A percentile compares a stretch with the other conserved stretches of the same genome.
These are phyloP conservation scores for Enteromius trimaculatus DNA, from an alignment of 2,797 vertebrate genomes.

Conservation along the genomic window DNA sequence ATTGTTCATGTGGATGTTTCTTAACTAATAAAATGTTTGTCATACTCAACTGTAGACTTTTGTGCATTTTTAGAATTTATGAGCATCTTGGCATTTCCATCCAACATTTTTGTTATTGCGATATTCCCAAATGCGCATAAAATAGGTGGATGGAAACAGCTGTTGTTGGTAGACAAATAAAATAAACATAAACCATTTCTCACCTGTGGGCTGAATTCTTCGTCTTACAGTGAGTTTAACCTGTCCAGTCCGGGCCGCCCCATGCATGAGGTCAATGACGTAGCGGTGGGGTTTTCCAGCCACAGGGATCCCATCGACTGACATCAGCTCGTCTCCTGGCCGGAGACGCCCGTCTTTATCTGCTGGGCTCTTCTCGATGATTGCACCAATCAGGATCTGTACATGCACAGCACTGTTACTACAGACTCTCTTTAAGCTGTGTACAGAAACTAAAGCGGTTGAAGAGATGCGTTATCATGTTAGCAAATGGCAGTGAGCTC, in stretches of 20 bases:
- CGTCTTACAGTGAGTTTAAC: conserved; percentile 95
- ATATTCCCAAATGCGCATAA: neutral
- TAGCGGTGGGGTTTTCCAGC: conserved; percentile 96
- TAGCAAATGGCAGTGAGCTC: conserved; percentile 1
- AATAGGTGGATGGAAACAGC: neutral
- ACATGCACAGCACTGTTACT: conserved; percentile 37
- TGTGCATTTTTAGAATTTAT: neutral
- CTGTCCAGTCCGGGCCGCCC: conserved; percentile 91
- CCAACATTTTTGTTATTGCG: neutral
- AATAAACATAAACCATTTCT: conserved; percentile 51
- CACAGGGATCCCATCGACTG: conserved; percentile 93
- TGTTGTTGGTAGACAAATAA: neutral
- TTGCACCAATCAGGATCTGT: conserved; percentile 96
- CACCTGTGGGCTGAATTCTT: conserved; percentile 86
- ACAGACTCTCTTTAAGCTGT: neutral
- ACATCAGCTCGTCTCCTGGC: conserved; percentile 94
- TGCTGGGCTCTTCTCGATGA: conserved; percentile 96
- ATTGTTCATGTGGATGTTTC: neutral
- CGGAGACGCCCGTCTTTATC: conserved; percentile 94
- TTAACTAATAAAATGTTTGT: neutral
- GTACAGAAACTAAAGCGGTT: conserved; percentile 20
- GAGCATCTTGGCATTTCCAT: neutral
- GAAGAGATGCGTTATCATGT: neutral
- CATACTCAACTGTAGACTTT: neutral
- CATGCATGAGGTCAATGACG: conserved; percentile 98